phyloP scores from a whole-genome alignment of 1,140 invertebrate species.

The Olivierus martensii region DNA sequence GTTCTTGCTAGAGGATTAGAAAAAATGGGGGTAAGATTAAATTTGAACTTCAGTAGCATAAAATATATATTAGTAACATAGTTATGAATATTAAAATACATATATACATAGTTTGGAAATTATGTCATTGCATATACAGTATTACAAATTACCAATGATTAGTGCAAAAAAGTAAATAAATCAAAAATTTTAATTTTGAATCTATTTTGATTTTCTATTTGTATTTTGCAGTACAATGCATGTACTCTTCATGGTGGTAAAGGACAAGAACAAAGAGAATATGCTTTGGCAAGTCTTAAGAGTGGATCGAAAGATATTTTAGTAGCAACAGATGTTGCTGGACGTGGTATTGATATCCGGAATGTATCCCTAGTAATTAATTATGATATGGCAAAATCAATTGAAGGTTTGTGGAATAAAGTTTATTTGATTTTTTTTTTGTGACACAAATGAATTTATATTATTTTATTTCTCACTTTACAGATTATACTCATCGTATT shows the following conservation, averaged over 20 bases:
- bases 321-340: constrained; percentile 99
- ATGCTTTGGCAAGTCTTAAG: constrained; percentile 90
- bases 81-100: too few relatives aligned
- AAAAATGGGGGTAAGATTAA: constrained; percentile 65
- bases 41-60: not conserved
- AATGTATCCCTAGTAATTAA: constrained; percentile 98
- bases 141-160: too few relatives aligned
- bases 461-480: constrained; percentile 25
- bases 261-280: constrained; percentile 98
- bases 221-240: constrained; percentile 59
- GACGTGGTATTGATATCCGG: constrained; percentile 99
- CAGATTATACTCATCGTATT: constrained; percentile 98
- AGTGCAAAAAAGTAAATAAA: not conserved
- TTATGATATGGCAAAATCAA: constrained; percentile 98
- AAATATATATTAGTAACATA: too few relatives aligned
- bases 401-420: constrained; percentile 80
- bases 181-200: constrained; percentile 7
- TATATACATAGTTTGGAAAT: too few relatives aligned
- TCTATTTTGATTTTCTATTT: constrained; percentile 14
- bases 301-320: constrained; percentile 87
- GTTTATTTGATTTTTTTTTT: too few relatives aligned
- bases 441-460: too few relatives aligned
- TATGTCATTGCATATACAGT: too few relatives aligned
- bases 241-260: constrained; percentile 98
- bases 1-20: constrained; percentile 92